Evolutionary conservation across 2,113 vertebrate species (phyloP).

Genomic region (Lamprotornis superbus): DNA sequence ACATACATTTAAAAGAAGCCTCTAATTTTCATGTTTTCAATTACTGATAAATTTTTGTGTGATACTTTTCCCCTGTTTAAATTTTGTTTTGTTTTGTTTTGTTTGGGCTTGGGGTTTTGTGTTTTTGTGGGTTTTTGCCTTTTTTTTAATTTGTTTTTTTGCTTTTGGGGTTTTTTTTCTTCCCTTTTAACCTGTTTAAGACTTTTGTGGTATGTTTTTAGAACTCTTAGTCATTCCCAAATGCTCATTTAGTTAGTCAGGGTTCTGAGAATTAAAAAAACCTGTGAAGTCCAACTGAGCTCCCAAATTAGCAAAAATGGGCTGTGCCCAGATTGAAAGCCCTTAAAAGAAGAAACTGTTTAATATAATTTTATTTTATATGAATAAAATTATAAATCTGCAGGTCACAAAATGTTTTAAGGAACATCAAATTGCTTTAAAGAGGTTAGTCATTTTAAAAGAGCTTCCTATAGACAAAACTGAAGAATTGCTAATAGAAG

Average conservation of each 20-base stretch:
- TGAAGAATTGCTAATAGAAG: not conserved
- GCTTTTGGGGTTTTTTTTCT: not conserved
- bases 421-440: not conserved
- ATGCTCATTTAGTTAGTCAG: not conserved
- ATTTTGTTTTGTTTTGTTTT: not conserved
- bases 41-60: not conserved
- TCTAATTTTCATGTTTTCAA: not conserved
- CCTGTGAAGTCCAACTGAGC: not conserved
- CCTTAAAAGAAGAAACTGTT: not conserved
- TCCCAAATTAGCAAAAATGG: not conserved
- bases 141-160: not conserved
- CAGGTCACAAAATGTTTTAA: not conserved
- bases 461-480: not conserved
- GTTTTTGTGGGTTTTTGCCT: not conserved
- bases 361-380: not conserved
- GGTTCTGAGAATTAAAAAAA: not conserved
- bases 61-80: not conserved
- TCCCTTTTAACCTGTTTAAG: not conserved
- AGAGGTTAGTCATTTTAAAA: not conserved
- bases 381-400: not conserved
- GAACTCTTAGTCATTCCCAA: not conserved
- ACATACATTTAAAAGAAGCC: not conserved
- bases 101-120: not conserved
- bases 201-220: not conserved
- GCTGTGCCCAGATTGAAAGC: not conserved